A percentile compares a stretch with the other conserved stretches of the same genome.
phyloP scores from a whole-genome alignment of 1,140 invertebrate species.

The Drosophila azteca region DNA sequence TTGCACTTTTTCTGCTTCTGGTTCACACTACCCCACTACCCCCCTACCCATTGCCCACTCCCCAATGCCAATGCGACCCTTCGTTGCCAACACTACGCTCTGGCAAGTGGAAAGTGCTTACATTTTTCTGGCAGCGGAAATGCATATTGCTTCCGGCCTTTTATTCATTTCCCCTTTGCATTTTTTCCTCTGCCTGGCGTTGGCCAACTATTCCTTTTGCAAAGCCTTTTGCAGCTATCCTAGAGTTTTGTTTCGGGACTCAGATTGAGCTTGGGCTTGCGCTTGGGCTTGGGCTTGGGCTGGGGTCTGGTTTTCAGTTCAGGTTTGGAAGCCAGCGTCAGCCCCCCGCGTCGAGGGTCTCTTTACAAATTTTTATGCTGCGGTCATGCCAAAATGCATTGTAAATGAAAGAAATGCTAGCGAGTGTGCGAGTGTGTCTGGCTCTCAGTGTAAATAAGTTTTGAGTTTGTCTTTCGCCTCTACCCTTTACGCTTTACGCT shows the following conservation, averaged over 20 bases:
- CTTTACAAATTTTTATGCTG: conserved; percentile 47
- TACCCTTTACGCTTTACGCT: no score
- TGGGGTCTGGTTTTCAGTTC: conserved; percentile 5
- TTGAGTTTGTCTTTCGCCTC: conserved; percentile 39
- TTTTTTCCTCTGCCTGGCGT: conserved; percentile 39
- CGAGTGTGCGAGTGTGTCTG: conserved; percentile 21
- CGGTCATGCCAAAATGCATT: conserved; percentile 55
- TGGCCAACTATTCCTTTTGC: conserved; percentile 29
- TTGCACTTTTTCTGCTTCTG: conserved; percentile 41
- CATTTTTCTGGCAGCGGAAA: conserved; percentile 77
- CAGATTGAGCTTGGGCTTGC: conserved; percentile 3
- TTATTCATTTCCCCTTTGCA: conserved; percentile 59
- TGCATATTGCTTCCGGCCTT: conserved; percentile 72
- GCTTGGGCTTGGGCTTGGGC: not conserved
- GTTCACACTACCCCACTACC: conserved; percentile 13
- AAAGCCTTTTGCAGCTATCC: conserved; percentile 30
- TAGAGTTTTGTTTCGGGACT: conserved; percentile 27
- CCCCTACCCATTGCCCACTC: no score
- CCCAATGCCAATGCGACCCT: not conserved
- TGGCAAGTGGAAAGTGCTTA: conserved; percentile 70
- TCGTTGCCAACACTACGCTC: conserved; percentile 2
- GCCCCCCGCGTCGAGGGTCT: conserved; percentile 27
- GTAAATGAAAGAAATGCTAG: conserved; percentile 30
- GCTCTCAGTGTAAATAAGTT: conserved; percentile 44
- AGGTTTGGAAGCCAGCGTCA: conserved; percentile 28